Evolutionary conservation across 2,113 vertebrate genomes (phyloP).

Genomic region (Zingel zingel): DNA sequence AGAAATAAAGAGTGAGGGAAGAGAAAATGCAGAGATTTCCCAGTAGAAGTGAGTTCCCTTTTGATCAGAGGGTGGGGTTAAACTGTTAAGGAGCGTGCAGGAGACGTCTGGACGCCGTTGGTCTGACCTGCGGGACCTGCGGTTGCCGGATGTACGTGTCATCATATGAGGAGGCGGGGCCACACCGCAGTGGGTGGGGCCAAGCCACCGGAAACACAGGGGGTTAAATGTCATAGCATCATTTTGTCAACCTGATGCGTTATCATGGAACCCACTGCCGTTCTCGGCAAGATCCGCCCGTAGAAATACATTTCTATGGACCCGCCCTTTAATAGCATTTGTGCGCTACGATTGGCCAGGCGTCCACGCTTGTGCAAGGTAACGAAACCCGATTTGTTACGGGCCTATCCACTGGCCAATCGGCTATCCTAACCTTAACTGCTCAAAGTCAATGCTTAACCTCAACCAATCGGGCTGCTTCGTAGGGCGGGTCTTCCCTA

Average conservation of each 20-base stretch:
- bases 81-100: slow-evolving; percentile 68
- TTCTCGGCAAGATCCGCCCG: too few relatives aligned
- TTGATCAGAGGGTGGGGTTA: slow-evolving; percentile 22
- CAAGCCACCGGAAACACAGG: slow-evolving; percentile 68
- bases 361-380: too few relatives aligned
- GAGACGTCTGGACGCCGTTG: slow-evolving; percentile 40
- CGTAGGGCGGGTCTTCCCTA: too few relatives aligned
- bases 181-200: slow-evolving; percentile 66
- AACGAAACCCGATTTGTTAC: too few relatives aligned
- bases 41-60: slow-evolving; percentile 22
- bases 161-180: slow-evolving; percentile 60
- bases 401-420: too few relatives aligned
- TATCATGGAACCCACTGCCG: too few relatives aligned
- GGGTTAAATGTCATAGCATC: slow-evolving; percentile 66
- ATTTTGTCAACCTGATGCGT: slow-evolving; percentile 12
- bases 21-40: slow-evolving; percentile 35
- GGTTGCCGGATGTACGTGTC: slow-evolving; percentile 47
- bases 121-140: slow-evolving; percentile 86
- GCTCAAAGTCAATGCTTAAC: too few relatives aligned
- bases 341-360: too few relatives aligned
- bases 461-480: too few relatives aligned
- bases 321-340: too few relatives aligned
- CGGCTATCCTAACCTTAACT: too few relatives aligned
- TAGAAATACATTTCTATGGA: too few relatives aligned
- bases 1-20: slow-evolving; percentile 13